Evolutionary conservation across 1,140 invertebrate genomes (phyloP).

Genomic region (Cydia pomonella): DNA sequence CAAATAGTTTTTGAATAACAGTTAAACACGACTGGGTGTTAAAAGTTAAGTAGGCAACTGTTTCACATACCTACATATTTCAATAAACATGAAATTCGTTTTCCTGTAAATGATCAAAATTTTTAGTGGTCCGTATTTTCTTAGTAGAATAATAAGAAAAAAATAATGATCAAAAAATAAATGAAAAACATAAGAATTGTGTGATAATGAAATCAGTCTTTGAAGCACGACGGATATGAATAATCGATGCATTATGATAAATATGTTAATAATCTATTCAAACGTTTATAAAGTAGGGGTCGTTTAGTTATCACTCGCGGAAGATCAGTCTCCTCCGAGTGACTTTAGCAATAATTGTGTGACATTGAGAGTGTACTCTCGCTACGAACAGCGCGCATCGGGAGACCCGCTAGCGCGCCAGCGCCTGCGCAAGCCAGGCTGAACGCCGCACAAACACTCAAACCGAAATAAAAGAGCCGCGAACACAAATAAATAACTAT

Average conservation of each 20-base stretch:
- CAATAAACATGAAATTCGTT: too few relatives aligned
- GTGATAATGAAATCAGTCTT: too few relatives aligned
- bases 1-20: too few relatives aligned
- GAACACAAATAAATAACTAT: slow-evolving; percentile 54
- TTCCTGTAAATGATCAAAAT: too few relatives aligned
- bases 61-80: too few relatives aligned
- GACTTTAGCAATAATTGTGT: slow-evolving; percentile 44
- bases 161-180: too few relatives aligned
- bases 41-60: too few relatives aligned
- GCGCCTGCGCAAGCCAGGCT: neutral
- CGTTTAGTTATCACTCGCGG: slow-evolving; percentile 40
- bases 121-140: too few relatives aligned
- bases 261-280: neutral
- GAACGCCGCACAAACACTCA: slow-evolving; percentile 43
- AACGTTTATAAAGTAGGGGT: slow-evolving; percentile 1
- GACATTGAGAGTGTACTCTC: slow-evolving; percentile 38
- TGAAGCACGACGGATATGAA: too few relatives aligned
- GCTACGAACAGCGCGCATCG: slow-evolving; percentile 28
- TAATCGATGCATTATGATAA: neutral
- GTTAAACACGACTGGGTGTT: too few relatives aligned
- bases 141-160: too few relatives aligned
- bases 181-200: too few relatives aligned
- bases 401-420: slow-evolving; percentile 16
- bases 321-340: slow-evolving; percentile 43
- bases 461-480: slow-evolving; percentile 47